Evolutionary conservation across 2,113 vertebrate species (phyloP).

Genomic region (Cettia cetti): DNA sequence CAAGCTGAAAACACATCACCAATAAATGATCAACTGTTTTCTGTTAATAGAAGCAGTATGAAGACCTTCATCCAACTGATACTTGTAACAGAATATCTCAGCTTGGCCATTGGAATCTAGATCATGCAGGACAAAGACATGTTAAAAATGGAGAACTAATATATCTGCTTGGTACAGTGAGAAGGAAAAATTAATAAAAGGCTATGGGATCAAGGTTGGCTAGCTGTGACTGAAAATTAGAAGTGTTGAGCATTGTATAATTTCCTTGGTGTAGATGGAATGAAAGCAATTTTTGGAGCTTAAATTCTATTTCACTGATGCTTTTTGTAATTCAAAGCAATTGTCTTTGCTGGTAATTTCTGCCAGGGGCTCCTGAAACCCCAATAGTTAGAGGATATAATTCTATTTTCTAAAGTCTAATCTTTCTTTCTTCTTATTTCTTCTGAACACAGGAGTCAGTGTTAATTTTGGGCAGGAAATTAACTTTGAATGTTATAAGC

Average conservation of each 20-base stretch:
- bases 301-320: conserved; percentile 3
- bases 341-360: neutral
- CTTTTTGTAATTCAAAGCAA: conserved; percentile 37
- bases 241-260: conserved; percentile 6
- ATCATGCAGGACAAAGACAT: neutral
- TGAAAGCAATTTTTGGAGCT: conserved; percentile 27
- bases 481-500: neutral
- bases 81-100: neutral
- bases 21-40: neutral
- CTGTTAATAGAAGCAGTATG: neutral
- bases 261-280: conserved; percentile 32
- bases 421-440: neutral
- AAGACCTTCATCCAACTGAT: neutral
- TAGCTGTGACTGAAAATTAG: conserved; percentile 38
- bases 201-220: neutral
- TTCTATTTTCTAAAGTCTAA: neutral
- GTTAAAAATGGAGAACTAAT: neutral
- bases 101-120: neutral
- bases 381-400: neutral
- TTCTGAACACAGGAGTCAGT: neutral
- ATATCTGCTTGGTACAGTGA: neutral
- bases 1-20: neutral
- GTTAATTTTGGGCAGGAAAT: neutral
- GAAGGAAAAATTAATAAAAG: conserved; percentile 20
- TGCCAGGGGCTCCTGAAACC: neutral